Evolutionary conservation across 2,113 vertebrate species (phyloP).

Genomic region (Ptilonorhynchus violaceus): DNA sequence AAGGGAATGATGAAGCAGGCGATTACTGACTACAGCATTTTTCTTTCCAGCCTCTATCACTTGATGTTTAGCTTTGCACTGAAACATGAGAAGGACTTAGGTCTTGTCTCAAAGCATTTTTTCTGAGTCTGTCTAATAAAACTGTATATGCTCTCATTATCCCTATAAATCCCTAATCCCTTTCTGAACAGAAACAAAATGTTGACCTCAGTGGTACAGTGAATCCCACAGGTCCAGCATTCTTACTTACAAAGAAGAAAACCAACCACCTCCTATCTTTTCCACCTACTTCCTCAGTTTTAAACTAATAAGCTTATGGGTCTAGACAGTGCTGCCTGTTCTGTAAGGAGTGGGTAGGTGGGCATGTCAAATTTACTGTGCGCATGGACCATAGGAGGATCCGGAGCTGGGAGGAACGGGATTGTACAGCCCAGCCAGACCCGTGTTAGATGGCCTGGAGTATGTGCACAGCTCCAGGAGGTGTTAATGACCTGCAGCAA

Average conservation of each 20-base stretch:
- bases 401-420: neutral
- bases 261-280: neutral
- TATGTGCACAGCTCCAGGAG: neutral
- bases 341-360: neutral
- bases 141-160: slow-evolving; percentile 17
- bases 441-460: neutral
- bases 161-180: neutral
- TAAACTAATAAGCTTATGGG: neutral
- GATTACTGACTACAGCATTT: neutral
- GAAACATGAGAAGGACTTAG: slow-evolving; percentile 43
- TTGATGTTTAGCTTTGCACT: slow-evolving; percentile 23
- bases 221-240: neutral
- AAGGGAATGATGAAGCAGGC: neutral
- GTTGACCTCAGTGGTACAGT: neutral
- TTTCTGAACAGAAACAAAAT: slow-evolving; percentile 1
- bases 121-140: neutral
- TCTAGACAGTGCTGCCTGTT: neutral
- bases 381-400: neutral
- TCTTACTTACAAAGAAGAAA: neutral
- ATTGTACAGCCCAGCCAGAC: neutral
- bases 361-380: neutral
- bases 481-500: neutral
- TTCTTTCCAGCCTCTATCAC: slow-evolving; percentile 23
- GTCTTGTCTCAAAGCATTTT: slow-evolving; percentile 19
- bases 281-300: neutral